phyloP scores from a whole-genome alignment of 2,888 invertebrate genomes.

The Leucania comma region DNA sequence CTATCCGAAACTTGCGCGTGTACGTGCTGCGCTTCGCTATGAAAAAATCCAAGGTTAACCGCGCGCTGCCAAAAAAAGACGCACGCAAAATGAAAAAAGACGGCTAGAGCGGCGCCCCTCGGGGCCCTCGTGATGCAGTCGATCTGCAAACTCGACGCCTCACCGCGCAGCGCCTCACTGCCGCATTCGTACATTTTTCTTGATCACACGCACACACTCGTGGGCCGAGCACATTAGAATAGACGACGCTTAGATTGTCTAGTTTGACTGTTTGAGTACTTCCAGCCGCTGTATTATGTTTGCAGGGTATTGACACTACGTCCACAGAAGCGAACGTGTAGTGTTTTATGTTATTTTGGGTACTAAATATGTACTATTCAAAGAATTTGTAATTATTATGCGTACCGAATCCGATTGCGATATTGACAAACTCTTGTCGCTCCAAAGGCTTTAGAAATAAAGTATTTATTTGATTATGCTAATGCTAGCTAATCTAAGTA shows the following conservation, averaged over 20 bases:
- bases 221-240: constrained; percentile 37
- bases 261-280: constrained; percentile 32
- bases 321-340: constrained; percentile 52
- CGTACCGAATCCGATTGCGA: constrained; percentile 14
- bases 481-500: not conserved
- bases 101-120: constrained; percentile 87
- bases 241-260: constrained; percentile 55
- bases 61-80: constrained; percentile 91
- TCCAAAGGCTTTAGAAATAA: not conserved
- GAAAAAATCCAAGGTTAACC: constrained; percentile 90
- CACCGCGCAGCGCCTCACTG: constrained; percentile 62
- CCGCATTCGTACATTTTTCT: constrained; percentile 65
- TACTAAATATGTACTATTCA: constrained; percentile 18
- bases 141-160: constrained; percentile 79
- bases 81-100: constrained; percentile 90
- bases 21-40: constrained; percentile 90
- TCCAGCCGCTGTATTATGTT: constrained; percentile 58
- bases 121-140: constrained; percentile 85
- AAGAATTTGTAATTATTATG: constrained; percentile 43
- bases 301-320: constrained; percentile 68
- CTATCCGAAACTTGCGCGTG: constrained; percentile 88
- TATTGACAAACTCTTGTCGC: constrained; percentile 24
- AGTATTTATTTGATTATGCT: constrained; percentile 10
- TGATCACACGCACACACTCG: constrained; percentile 55
- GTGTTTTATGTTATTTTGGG: constrained; percentile 35